Evolutionary conservation across 2,113 vertebrate genomes (phyloP).

Genomic region (Leucoraja erinaceus): DNA sequence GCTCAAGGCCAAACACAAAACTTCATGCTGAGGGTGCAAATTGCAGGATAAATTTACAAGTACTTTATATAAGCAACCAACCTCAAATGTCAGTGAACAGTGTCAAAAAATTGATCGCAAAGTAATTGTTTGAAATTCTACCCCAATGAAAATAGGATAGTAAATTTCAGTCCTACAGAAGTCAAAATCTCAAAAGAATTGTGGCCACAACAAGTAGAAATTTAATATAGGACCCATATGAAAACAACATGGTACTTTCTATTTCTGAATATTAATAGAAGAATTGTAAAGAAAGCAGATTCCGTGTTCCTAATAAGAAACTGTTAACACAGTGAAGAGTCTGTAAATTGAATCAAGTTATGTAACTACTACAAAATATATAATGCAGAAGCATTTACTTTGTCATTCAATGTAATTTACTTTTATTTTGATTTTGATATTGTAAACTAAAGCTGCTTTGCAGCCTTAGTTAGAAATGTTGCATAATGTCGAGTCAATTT

Average conservation of each 20-base stretch:
- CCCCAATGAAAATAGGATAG: background rate
- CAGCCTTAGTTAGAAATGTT: background rate
- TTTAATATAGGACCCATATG: background rate
- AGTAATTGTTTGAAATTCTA: background rate
- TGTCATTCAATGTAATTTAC: background rate
- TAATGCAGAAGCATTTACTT: background rate
- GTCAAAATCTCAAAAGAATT: background rate
- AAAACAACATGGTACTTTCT: background rate
- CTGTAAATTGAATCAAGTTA: background rate
- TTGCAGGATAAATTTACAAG: background rate
- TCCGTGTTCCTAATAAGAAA: background rate
- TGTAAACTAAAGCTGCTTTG: background rate
- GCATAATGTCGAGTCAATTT: background rate
- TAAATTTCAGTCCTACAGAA: background rate
- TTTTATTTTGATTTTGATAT: background rate
- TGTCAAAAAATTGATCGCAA: background rate
- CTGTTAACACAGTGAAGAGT: background rate
- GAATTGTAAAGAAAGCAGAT: background rate
- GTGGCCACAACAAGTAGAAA: background rate
- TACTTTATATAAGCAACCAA: background rate
- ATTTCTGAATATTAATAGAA: conserved; percentile 21
- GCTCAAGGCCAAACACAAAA: background rate
- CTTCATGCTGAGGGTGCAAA: no score
- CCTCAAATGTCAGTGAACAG: background rate
- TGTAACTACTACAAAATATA: background rate